Evolutionary conservation across 2,113 vertebrate species (phyloP).

Genomic region (Chaetodon trifascialis): DNA sequence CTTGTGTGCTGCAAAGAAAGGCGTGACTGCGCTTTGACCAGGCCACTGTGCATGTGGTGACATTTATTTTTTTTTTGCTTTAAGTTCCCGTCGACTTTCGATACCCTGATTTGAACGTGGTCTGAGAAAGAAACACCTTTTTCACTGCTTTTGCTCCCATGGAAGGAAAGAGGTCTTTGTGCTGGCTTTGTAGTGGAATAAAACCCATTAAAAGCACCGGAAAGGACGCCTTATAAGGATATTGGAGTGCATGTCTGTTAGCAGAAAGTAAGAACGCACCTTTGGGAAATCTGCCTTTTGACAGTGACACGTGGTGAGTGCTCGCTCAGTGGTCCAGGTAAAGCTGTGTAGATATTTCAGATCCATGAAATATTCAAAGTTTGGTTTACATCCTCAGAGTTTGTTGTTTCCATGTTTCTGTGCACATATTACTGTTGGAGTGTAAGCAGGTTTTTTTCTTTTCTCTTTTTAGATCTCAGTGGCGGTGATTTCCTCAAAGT

Average conservation of each 20-base stretch:
- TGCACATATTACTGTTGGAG: conserved; percentile 23
- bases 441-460: background rate
- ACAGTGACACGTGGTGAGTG: conserved; percentile 50
- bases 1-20: conserved; percentile 49
- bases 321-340: conserved; percentile 55
- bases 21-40: conserved; percentile 33
- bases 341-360: conserved; percentile 59
- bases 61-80: conserved; percentile 54
- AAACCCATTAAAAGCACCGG: conserved; percentile 46
- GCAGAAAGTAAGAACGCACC: conserved; percentile 58
- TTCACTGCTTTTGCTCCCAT: conserved; percentile 43
- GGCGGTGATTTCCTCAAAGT: conserved; percentile 93
- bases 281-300: conserved; percentile 59
- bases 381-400: conserved; percentile 40
- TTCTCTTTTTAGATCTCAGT: conserved; percentile 86
- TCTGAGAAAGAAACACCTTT: conserved; percentile 46
- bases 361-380: conserved; percentile 18
- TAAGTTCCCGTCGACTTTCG: conserved; percentile 23
- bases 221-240: conserved; percentile 39
- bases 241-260: conserved; percentile 32
- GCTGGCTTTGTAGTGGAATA: conserved; percentile 72
- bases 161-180: conserved; percentile 66
- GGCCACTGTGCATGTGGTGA: conserved; percentile 33
- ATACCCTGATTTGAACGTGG: conserved; percentile 75
- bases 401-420: conserved; percentile 42